Evolutionary conservation across 2,888 invertebrate genomes (phyloP).

Genomic region (Holacanthella duospinosa): DNA sequence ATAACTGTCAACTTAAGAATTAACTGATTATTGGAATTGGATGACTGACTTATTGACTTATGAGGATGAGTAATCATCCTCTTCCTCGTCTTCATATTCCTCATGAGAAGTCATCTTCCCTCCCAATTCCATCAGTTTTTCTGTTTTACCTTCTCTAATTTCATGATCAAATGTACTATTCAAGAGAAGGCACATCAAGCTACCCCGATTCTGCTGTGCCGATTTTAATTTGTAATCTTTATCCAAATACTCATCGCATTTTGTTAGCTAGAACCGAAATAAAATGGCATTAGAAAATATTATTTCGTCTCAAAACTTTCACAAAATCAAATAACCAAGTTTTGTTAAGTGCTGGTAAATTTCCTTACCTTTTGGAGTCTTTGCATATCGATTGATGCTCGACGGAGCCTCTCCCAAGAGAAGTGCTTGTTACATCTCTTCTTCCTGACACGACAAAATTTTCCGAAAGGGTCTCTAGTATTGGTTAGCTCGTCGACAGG

Average conservation of each 20-base stretch:
- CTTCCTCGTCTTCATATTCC: too few species aligned
- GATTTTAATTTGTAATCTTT: slow-evolving; percentile 77
- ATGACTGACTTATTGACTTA: too few species aligned
- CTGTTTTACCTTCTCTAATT: too few species aligned
- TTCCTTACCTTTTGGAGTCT: slow-evolving; percentile 47
- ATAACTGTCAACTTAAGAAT: too few species aligned
- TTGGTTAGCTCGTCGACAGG: slow-evolving; percentile 59
- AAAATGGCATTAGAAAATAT: too few species aligned
- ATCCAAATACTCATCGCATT: slow-evolving; percentile 84
- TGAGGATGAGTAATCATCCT: too few species aligned
- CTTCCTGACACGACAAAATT: slow-evolving; percentile 78
- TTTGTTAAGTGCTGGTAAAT: too few species aligned
- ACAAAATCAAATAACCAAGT: too few species aligned
- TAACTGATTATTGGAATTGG: too few species aligned
- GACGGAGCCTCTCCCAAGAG: slow-evolving; percentile 87
- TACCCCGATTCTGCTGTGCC: slow-evolving; percentile 66
- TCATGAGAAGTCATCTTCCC: too few species aligned
- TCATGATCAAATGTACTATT: slow-evolving; percentile 94
- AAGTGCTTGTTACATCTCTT: slow-evolving; percentile 84
- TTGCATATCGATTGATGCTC: slow-evolving; percentile 93
- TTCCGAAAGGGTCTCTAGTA: slow-evolving; percentile 46
- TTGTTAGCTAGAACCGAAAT: slow-evolving; percentile 81
- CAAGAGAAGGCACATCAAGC: slow-evolving; percentile 85
- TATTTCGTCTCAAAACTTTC: too few species aligned
- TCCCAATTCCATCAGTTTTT: too few species aligned